Conservation (phyloP, 2,797 vertebrate species). For the Lemur catta region DNA sequence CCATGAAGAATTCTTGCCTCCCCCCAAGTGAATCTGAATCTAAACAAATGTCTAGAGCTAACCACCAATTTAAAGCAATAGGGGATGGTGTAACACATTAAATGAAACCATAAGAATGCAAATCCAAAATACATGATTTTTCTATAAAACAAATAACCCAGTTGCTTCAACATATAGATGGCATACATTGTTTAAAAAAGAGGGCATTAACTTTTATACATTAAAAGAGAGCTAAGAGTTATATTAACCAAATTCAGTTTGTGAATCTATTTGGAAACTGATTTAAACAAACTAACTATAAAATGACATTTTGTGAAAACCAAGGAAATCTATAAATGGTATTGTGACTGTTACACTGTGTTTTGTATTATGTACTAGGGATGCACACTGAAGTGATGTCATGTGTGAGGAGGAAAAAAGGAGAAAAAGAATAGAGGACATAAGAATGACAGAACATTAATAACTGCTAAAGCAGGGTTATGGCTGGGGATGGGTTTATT, state of each 20-base stretch:
- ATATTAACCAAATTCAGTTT: conserved; percentile 16
- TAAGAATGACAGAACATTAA: too few relatives aligned
- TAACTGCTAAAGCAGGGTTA: too few relatives aligned
- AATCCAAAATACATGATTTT: conserved; percentile 3
- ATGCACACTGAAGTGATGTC: too few relatives aligned
- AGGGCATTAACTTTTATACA: not conserved
- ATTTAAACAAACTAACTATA: not conserved
- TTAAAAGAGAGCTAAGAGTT: not conserved
- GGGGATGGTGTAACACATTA: not conserved
- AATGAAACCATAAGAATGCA: not conserved
- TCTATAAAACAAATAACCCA: not conserved
- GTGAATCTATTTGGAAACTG: not conserved
- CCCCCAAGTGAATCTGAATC: not conserved
- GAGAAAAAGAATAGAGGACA: not conserved
- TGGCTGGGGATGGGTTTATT: too few relatives aligned
- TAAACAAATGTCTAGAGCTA: not conserved
- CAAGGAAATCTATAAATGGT: not conserved
- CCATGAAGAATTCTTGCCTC: not conserved
- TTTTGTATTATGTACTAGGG: too few relatives aligned
- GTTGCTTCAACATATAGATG: conserved; percentile 19
- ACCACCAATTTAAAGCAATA: not conserved
- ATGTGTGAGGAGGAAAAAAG: not conserved
- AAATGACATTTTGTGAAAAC: not conserved
- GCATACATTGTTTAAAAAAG: not conserved
- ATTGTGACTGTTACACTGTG: not conserved